phyloP scores from a whole-genome alignment of 2,888 invertebrate genomes.

The Auanema freiburgensis region DNA sequence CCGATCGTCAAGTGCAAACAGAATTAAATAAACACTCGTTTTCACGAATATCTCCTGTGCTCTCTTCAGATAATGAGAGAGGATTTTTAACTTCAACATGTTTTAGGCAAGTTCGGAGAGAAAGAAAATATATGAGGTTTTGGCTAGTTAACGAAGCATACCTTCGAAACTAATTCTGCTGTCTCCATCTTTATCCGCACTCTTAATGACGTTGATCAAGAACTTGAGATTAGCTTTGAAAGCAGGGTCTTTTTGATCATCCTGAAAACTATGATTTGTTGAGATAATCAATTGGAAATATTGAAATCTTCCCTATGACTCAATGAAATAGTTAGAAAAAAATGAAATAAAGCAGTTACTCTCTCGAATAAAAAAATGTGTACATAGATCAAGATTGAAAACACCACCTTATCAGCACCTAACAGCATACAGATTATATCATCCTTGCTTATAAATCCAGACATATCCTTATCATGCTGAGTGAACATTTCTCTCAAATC shows the following conservation, averaged over 20 bases:
- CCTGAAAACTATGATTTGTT: constrained; percentile 26
- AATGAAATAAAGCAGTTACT: background rate
- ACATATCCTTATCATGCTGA: constrained; percentile 54
- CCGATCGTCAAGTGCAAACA: too few relatives aligned
- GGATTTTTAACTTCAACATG: too few relatives aligned
- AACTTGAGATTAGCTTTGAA: constrained; percentile 60
- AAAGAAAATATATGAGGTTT: background rate
- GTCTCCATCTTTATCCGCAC: constrained; percentile 59
- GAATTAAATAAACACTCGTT: too few relatives aligned
- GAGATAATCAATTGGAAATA: background rate
- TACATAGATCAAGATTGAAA: too few relatives aligned
- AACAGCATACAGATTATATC: constrained; percentile 58
- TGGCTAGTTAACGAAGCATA: constrained; percentile 8
- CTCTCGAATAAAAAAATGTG: background rate
- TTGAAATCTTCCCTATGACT: background rate
- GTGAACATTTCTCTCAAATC: constrained; percentile 54
- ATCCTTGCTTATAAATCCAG: constrained; percentile 54
- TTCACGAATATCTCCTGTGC: too few relatives aligned
- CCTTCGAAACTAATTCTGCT: constrained; percentile 57
- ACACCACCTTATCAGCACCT: constrained; percentile 54
- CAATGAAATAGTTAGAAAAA: background rate
- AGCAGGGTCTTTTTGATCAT: constrained; percentile 54
- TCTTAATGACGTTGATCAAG: constrained; percentile 56
- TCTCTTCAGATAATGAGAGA: too few relatives aligned
- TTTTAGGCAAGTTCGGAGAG: too few relatives aligned